Evolutionary conservation across 2,113 vertebrate species (phyloP).

Genomic region (Sander lucioperca): DNA sequence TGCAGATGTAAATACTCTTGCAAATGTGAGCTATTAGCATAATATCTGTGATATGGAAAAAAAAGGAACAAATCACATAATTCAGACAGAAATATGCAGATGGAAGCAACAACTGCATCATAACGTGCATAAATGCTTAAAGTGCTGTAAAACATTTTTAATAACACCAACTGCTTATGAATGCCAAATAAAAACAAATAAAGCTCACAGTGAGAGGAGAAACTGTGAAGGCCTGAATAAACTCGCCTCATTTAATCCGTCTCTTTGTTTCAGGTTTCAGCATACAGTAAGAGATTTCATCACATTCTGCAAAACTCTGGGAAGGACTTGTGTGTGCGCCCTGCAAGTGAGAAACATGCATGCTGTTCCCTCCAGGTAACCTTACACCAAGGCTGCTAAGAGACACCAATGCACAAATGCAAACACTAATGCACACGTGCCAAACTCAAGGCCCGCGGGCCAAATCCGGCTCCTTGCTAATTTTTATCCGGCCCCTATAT

Average conservation of each 20-base stretch:
- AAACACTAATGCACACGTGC: not conserved
- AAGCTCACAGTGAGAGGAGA: not conserved
- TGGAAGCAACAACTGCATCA: not conserved
- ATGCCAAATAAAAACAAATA: conserved; percentile 3
- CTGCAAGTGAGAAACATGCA: conserved; percentile 23
- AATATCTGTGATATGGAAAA: not conserved
- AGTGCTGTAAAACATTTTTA: not conserved
- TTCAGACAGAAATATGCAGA: conserved; percentile 3
- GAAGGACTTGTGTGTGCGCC: not conserved
- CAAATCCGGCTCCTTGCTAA: no score
- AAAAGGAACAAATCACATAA: not conserved
- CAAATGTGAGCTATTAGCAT: not conserved
- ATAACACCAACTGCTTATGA: not conserved
- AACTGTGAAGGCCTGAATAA: not conserved
- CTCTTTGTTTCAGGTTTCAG: not conserved
- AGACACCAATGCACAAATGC: not conserved
- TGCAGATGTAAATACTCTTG: not conserved
- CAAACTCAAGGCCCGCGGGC: no score
- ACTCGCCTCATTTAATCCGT: not conserved
- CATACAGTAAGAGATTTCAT: conserved; percentile 26
- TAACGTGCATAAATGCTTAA: not conserved
- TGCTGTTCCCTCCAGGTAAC: conserved; percentile 43
- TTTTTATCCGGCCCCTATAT: no score
- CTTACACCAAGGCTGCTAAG: conserved; percentile 18
- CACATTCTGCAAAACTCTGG: conserved; percentile 6